These are phyloP conservation scores for Endomychus coccineus DNA, from an alignment of 2,888 invertebrate genomes.

Conservation along the genomic window DNA sequence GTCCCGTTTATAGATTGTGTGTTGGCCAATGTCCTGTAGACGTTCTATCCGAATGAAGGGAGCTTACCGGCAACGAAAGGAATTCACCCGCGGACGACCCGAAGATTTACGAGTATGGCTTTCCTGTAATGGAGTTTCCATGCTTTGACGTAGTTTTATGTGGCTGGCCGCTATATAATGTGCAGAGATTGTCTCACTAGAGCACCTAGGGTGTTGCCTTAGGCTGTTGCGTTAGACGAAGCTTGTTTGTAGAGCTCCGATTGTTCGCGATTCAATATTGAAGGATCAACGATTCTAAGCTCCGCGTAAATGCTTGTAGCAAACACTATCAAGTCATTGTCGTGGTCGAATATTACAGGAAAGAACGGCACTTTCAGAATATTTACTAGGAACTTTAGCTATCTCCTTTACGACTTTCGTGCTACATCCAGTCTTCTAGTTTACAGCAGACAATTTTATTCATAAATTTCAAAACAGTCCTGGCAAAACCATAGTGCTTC, in stretches of 20 bases:
- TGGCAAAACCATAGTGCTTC: too few species aligned
- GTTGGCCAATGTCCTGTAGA: not conserved
- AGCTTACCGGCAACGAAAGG: slow-evolving; percentile 23
- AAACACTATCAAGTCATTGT: slow-evolving; percentile 7
- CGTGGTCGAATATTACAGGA: slow-evolving; percentile 3
- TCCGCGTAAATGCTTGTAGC: slow-evolving; percentile 15
- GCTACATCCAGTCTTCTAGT: too few species aligned
- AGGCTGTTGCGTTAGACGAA: slow-evolving; percentile 33
- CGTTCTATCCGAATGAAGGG: slow-evolving; percentile 14
- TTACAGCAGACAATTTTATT: too few species aligned
- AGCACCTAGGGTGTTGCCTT: slow-evolving; percentile 38
- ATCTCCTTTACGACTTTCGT: too few species aligned
- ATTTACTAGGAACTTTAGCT: too few species aligned
- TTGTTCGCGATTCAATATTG: slow-evolving; percentile 34
- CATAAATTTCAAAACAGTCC: too few species aligned
- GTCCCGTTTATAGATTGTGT: not conserved
- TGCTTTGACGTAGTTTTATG: slow-evolving; percentile 44
- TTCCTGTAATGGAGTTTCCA: slow-evolving; percentile 45
- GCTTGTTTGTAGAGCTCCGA: slow-evolving; percentile 30
- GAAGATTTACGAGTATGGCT: slow-evolving; percentile 43
- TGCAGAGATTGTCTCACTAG: slow-evolving; percentile 38
- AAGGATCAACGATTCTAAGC: slow-evolving; percentile 25
- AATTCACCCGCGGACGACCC: slow-evolving; percentile 29
- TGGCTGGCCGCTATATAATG: slow-evolving; percentile 39
- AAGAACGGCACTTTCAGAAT: slow-evolving; percentile 5